Conservation (phyloP, 2,113 vertebrate species). For the Campylomormyrus numenius region DNA sequence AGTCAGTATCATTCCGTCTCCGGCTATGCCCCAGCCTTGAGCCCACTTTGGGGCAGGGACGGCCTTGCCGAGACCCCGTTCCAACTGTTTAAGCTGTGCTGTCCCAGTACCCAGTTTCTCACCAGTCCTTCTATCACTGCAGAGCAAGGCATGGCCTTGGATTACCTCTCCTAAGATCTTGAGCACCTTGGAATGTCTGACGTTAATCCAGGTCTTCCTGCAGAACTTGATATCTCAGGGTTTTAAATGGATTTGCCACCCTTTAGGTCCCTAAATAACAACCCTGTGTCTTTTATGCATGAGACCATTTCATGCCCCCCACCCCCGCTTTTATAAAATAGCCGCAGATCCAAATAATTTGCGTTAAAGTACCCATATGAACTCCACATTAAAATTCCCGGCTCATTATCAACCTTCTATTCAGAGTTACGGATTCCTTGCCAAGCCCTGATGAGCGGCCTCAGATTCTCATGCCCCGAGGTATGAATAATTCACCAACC, state of each 20-base stretch:
- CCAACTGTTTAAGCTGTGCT: neutral
- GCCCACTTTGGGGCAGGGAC: neutral
- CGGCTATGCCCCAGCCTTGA: neutral
- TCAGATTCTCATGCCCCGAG: neutral
- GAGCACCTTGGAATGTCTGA: neutral
- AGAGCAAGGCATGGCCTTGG: neutral
- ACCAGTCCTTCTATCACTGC: neutral
- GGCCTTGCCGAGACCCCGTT: neutral
- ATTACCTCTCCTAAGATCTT: neutral
- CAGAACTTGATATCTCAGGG: neutral
- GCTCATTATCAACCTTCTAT: neutral
- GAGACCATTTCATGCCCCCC: neutral
- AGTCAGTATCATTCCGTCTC: neutral
- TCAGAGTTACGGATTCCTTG: neutral
- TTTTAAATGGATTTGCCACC: neutral
- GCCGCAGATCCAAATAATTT: neutral
- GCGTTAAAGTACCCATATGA: neutral
- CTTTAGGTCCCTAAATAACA: neutral
- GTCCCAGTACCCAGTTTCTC: neutral
- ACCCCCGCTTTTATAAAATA: neutral
- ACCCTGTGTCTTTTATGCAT: neutral
- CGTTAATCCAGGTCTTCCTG: neutral
- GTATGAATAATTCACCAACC: conserved; percentile 16
- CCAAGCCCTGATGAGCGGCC: neutral
- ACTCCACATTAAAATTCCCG: neutral